Percentiles rank a stretch among this genome's conserved stretches.
These are phyloP conservation scores for Apus apus DNA, from an alignment of 2,113 vertebrate genomes.

Conservation along the genomic window DNA sequence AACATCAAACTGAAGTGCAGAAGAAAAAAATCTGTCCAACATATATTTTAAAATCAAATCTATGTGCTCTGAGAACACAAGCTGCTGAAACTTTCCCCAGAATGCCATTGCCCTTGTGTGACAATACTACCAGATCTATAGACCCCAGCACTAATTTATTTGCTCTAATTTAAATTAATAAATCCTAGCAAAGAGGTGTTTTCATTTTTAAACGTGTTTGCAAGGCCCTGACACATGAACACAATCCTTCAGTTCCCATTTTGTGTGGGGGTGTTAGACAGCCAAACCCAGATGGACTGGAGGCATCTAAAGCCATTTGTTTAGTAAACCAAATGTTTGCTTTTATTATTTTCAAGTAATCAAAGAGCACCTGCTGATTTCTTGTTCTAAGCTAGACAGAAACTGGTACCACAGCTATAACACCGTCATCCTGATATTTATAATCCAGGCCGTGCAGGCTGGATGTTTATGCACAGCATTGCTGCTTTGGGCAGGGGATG, in stretches of 20 bases:
- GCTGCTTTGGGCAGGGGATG: neutral
- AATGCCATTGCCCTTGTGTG: neutral
- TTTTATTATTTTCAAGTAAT: conserved; percentile 43
- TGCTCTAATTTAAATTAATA: neutral
- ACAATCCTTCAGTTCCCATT: neutral
- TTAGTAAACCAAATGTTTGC: conserved; percentile 52
- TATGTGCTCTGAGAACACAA: neutral
- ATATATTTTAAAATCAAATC: neutral
- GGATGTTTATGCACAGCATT: neutral
- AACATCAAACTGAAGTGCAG: neutral
- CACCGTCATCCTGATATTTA: neutral
- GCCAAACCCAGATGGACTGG: neutral
- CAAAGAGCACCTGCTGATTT: conserved; percentile 31
- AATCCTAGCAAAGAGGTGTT: neutral
- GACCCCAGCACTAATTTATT: neutral
- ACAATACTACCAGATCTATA: neutral
- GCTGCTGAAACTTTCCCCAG: neutral
- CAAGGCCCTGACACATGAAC: conserved; percentile 1
- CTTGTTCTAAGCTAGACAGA: conserved; percentile 1
- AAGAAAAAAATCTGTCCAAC: neutral
- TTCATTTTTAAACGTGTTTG: neutral
- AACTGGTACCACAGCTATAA: neutral
- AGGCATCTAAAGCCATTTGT: conserved; percentile 26
- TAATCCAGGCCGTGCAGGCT: neutral
- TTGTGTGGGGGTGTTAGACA: neutral